Percentiles rank a stretch among this genome's conserved stretches.
These are phyloP conservation scores for Leptura quadrifasciata DNA, from an alignment of 2,888 invertebrate genomes.

Conservation along the genomic window DNA sequence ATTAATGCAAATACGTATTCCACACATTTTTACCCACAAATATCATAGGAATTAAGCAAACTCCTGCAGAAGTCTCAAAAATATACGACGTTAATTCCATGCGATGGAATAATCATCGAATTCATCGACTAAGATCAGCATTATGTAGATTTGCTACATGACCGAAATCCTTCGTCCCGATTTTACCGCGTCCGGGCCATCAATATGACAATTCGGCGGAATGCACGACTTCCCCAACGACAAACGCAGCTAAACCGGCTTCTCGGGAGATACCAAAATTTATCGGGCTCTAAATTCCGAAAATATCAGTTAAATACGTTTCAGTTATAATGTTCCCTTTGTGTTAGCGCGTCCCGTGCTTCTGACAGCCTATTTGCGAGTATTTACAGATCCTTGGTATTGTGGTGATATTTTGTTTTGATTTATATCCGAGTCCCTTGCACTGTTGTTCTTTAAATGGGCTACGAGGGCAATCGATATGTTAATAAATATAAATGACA, in stretches of 20 bases:
- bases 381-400: slow-evolving; percentile 54
- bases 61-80: neutral
- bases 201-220: slow-evolving; percentile 12
- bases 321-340: slow-evolving; percentile 60
- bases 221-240: slow-evolving; percentile 25
- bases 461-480: slow-evolving; percentile 8
- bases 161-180: neutral
- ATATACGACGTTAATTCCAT: neutral
- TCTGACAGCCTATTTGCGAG: slow-evolving; percentile 53
- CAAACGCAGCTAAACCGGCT: slow-evolving; percentile 33
- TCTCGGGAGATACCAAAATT: slow-evolving; percentile 55
- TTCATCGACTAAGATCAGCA: neutral
- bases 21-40: neutral
- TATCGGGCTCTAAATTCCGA: slow-evolving; percentile 57
- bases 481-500: slow-evolving; percentile 11
- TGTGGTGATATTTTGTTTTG: slow-evolving; percentile 42
- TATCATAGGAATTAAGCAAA: neutral
- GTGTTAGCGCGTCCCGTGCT: slow-evolving; percentile 54
- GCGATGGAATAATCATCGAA: neutral
- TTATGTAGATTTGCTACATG: slow-evolving; percentile 7
- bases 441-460: slow-evolving; percentile 26
- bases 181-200: slow-evolving; percentile 14
- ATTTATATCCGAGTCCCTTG: slow-evolving; percentile 39
- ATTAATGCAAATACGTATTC: too few relatives aligned
- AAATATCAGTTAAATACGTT: slow-evolving; percentile 63